Conservation (phyloP, 2,113 vertebrate genomes). For the Mastomys natalensis region DNA sequence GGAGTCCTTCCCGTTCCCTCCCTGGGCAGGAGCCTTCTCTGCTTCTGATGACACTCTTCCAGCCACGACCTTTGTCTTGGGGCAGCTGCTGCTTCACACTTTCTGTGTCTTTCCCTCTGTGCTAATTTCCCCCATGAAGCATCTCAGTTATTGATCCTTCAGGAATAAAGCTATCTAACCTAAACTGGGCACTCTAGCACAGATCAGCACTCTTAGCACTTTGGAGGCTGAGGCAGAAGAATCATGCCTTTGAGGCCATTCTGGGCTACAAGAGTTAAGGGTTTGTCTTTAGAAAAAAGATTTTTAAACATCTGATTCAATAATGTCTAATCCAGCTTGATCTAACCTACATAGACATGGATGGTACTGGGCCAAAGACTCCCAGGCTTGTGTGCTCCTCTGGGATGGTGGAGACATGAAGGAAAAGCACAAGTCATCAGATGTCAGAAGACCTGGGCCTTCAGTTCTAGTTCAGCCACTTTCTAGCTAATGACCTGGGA, state of each 20-base stretch:
- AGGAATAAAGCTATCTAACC: not conserved
- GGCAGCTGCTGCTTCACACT: not conserved
- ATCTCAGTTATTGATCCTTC: not conserved
- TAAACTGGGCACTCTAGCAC: not conserved
- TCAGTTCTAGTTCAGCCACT: not conserved
- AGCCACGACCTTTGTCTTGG: not conserved
- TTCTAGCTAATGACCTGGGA: not conserved
- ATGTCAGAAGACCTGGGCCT: not conserved
- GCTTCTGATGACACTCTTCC: not conserved
- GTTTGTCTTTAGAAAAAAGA: not conserved
- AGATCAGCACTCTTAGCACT: not conserved
- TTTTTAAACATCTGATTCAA: not conserved
- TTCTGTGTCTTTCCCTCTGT: not conserved
- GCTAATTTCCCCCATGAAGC: not conserved
- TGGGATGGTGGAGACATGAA: not conserved
- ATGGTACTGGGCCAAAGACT: not conserved
- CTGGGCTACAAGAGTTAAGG: not conserved
- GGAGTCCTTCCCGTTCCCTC: not conserved
- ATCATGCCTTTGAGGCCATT: not conserved
- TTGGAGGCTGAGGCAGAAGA: not conserved
- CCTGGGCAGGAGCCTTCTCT: not conserved
- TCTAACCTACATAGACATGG: not conserved
- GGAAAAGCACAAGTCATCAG: not conserved
- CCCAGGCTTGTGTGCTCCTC: not conserved
- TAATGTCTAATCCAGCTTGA: not conserved